Conservation (phyloP, 1,140 invertebrate genomes). For the Arion vulgaris region DNA sequence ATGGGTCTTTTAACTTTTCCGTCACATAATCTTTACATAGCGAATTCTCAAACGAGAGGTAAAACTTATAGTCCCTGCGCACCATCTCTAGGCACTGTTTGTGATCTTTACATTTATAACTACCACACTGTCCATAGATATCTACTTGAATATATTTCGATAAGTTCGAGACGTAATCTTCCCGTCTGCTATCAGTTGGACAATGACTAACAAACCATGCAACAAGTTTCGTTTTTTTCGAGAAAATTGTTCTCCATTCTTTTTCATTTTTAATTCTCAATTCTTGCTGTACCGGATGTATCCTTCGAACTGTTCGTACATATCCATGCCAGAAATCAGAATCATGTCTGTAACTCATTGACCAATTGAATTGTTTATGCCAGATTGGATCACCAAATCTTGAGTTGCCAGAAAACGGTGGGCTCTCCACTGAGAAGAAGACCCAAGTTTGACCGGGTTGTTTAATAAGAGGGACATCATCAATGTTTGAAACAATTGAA, state of each 20-base stretch:
- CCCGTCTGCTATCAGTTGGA: conserved; percentile 74
- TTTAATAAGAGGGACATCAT: not conserved
- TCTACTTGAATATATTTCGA: conserved; percentile 76
- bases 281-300: not conserved
- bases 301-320: conserved; percentile 25
- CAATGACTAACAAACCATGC: conserved; percentile 82
- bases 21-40: conserved; percentile 97
- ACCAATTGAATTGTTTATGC: conserved; percentile 79
- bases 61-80: conserved; percentile 64
- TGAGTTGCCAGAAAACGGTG: conserved; percentile 9
- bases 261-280: not conserved
- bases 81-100: conserved; percentile 47
- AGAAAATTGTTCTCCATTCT: conserved; percentile 1
- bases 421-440: conserved; percentile 45
- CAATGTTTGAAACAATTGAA: conserved; percentile 5
- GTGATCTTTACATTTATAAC: conserved; percentile 36
- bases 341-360: conserved; percentile 82
- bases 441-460: conserved; percentile 43
- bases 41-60: conserved; percentile 82
- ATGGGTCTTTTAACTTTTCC: conserved; percentile 88
- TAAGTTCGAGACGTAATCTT: conserved; percentile 75
- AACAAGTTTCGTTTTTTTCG: conserved; percentile 61
- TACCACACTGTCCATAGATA: conserved; percentile 78
- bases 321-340: conserved; percentile 67
- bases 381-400: conserved; percentile 19